Base-by-base conservation (phyloP, 2,888 invertebrate species). In the Tortricodes alternella region DNA sequence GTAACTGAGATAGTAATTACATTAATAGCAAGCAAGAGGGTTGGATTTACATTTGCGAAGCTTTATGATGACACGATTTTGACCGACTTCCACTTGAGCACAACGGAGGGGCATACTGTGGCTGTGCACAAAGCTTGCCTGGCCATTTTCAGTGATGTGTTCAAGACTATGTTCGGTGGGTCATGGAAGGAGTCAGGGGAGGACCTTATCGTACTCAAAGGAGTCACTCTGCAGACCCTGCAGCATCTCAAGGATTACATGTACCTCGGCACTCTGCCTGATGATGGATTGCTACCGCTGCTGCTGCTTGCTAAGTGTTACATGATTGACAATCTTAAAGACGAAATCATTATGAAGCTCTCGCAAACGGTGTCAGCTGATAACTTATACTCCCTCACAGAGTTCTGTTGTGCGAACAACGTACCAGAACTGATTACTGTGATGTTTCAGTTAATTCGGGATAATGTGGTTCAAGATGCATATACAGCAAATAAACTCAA, bases 311-410 rank as follows among this genome's bases (percentile, higher is more conserved):
- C 81, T 1, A 67, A 74, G 0, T 76, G 70, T 32, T 83, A 80
- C 49, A 73, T 79, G 64, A 82, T 83, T 68, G 73, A 76, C 1
- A 78, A 76, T 24, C 62, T 83, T 32, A 78, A 80, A 52, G 69
- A 68, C 58, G 71, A 64, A 46, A 81, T 81, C 53, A 70, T 78
- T 4, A 66, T 74, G 37, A 69, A 70, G 29, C 37, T 83, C 8
- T 68, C 76, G 23, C 48, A 52, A 16, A 52, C 61, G 16, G 32
- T 71, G 38, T 65, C 63, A 1, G 65, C 71, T 3, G 59, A 65
- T 24, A 70, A 73, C 51, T 65, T 66, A 2, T 65, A 62, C 27
- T 74, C 78, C 1, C 46, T 77, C 21, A 62, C 80, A 1, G 73
- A 80, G 48, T 83, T 82, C 41, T 74, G 80, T 0, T 67, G 69